Base-by-base conservation (phyloP, 2,113 vertebrate genomes). In the Brachirus orientalis region DNA sequence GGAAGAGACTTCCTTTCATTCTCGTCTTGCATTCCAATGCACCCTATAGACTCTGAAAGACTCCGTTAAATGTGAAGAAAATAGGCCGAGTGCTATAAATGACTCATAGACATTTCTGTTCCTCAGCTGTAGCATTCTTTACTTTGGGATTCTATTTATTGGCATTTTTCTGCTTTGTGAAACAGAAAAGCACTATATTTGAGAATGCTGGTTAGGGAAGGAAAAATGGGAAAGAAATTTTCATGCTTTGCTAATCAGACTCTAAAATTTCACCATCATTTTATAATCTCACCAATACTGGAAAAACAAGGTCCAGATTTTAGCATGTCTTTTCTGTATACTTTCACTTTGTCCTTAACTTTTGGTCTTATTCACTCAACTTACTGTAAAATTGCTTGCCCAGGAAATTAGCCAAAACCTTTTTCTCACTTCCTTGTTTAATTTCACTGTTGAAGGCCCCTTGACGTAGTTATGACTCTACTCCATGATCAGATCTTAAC, bases 1-100 rank as follows among this genome's bases (percentile, higher is more conserved):
- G 77, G 86, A 90, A 86, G 90, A 89, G 85, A 80, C 85, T 83
- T 90, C 85, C 80, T 91, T 93, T 91, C 85, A 91, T 85, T 75
- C 82, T 70, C 63, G 12, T 64, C 65, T 84, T 69, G 75, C 89
- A 93, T 93, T 91, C 89, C 86, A 90, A 86, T 83, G 88, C 82
- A 88, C 91, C 90, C 87, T 77, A 84, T 87, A 81, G 63, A 77
- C 69, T 75, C 80, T 70, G 68, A 79, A 67, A 87, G 81, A 68
- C 40, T 69, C 77, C 37, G 60, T 86, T 89, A 91, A 91, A 91
- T 83, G 87, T 9, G 70, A 51, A 82, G 84, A 83, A 86, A 89
- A 87, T 65, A 52, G 75, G 77, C 62, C 56, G 56, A 72, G 77
- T 37, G 53, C 63, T 72, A 16, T 7, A 43, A 79, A 79, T 83